Evolutionary conservation across 1,140 invertebrate genomes (phyloP).

Genomic region (Uloborus diversus): DNA sequence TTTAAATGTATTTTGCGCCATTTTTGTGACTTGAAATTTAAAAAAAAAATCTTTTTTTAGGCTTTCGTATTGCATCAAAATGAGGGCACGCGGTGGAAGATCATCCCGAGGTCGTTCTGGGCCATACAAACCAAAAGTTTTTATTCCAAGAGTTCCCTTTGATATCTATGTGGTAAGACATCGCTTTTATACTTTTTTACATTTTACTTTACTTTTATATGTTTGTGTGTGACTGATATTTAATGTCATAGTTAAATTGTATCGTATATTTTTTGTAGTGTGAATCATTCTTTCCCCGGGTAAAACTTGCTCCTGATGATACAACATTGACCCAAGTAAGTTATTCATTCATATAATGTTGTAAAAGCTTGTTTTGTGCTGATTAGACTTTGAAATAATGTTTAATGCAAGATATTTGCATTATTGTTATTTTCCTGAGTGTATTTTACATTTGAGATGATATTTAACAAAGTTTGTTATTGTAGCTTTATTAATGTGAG

Average conservation of each 20-base stretch:
- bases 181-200: neutral
- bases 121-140: conserved; percentile 71
- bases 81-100: conserved; percentile 61
- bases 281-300: conserved; percentile 86
- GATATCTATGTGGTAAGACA: conserved; percentile 76
- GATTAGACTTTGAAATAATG: too few relatives aligned
- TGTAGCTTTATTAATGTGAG: too few relatives aligned
- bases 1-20: too few relatives aligned
- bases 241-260: conserved; percentile 10
- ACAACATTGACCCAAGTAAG: conserved; percentile 81
- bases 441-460: too few relatives aligned
- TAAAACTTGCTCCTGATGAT: conserved; percentile 83
- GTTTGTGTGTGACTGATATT: conserved; percentile 20
- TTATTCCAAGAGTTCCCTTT: conserved; percentile 87
- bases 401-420: too few relatives aligned
- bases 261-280: conserved; percentile 67
- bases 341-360: conserved; percentile 5
- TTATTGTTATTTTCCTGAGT: too few relatives aligned
- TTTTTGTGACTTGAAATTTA: too few relatives aligned
- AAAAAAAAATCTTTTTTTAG: neutral
- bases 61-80: conserved; percentile 11
- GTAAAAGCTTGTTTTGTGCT: too few relatives aligned
- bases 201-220: neutral
- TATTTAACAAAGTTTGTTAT: too few relatives aligned
- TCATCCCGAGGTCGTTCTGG: conserved; percentile 60